Evolutionary conservation across 2,797 vertebrate genomes (phyloP), one percentile per base, ranked within the genome.

Genomic region (Anabacerthia variegaticeps): DNA sequence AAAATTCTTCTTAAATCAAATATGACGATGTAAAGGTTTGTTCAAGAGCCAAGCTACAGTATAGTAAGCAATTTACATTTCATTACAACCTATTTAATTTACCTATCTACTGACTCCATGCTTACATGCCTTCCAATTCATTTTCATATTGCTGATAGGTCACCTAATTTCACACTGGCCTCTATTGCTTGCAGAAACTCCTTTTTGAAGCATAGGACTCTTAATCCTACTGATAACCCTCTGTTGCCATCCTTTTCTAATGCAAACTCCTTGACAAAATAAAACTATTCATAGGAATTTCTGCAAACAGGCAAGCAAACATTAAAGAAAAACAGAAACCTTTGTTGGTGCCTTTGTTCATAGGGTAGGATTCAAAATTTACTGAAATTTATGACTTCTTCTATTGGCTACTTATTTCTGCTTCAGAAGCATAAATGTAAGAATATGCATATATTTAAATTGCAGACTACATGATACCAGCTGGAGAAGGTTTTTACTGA

Each of bases 121-220:
- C 73, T 93, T 82, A 72, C 12, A 73, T 79, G 78, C n/a, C n/a
- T 91, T 92, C 54, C 43, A 89, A 84, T 86, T 93, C 3, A 65
- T 85, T 93, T 91, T 92, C 44, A 30, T 72, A 81, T 32, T 73
- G 43, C 51, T 90, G 71, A 89, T 75, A 86, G 58, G 36, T 58
- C 79, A 95, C 39, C 52, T 86, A 73, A 92, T 91, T 95, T 95
- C 92, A 93, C 88, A 86, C 21, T 73, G 73, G 66, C 32, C 66
- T 86, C 63, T 90, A 32, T 52, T 86, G 62, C 73, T 76, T n/a
- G 28, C 39, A 86, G 6, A 73, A 36, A 36, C 51, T 88, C 10
- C 19, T 55, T 85, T 91, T 48, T 41, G 28, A 88, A 93, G 63
- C 22, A 34, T 1, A 81, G 26, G 12, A 56, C 28, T 69, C 51